These are phyloP conservation scores for Saccostrea glomerata DNA, from an alignment of 1,140 invertebrate genomes.

Conservation along the genomic window DNA sequence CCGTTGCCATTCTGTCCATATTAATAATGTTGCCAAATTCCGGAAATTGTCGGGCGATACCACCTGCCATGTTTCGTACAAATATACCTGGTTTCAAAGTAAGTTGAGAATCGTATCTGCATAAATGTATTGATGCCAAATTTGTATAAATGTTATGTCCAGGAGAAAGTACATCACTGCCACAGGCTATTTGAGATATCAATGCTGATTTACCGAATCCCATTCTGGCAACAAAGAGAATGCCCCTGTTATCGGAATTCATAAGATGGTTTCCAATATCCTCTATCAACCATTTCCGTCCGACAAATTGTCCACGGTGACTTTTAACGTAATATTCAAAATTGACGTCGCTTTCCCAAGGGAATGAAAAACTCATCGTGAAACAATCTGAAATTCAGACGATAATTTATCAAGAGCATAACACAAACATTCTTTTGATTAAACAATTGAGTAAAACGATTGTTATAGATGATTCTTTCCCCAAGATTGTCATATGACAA, in stretches of 20 bases:
- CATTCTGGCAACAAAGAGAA: constrained; percentile 20
- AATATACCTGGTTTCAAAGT: background rate
- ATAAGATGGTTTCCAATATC: background rate
- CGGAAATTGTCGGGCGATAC: background rate
- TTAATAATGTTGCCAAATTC: constrained; percentile 4
- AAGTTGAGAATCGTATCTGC: constrained; percentile 23
- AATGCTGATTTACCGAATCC: constrained; percentile 44
- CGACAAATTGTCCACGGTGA: background rate
- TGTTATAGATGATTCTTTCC: background rate
- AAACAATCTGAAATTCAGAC: background rate
- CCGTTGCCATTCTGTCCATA: background rate
- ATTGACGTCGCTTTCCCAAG: background rate
- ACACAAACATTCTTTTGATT: too few relatives aligned
- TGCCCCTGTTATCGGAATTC: background rate
- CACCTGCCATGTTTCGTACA: constrained; percentile 23
- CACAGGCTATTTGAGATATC: constrained; percentile 40
- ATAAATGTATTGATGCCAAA: constrained; percentile 16
- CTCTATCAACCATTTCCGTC: background rate
- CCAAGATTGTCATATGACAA: background rate
- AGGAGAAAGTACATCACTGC: background rate
- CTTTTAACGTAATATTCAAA: background rate
- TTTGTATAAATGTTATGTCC: background rate
- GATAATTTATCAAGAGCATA: background rate
- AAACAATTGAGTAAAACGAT: too few relatives aligned
- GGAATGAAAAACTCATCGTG: background rate